Evolutionary conservation across 1,140 invertebrate species (phyloP).

Genomic region (Drosophila nebulosa): DNA sequence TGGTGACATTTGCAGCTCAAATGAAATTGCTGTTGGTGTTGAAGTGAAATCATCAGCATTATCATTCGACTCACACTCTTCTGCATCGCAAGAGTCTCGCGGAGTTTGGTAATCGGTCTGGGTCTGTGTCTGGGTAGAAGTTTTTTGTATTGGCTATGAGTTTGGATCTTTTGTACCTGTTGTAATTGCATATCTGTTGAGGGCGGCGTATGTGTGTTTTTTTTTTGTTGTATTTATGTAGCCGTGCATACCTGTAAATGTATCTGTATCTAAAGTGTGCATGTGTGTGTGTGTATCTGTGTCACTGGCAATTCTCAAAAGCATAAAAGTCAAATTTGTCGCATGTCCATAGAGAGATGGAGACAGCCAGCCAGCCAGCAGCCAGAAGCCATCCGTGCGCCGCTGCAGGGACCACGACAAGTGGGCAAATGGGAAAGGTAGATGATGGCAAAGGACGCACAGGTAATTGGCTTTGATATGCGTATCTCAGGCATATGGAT

Average conservation of each 20-base stretch:
- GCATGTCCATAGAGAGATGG: conserved; percentile 41
- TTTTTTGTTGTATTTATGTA: not conserved
- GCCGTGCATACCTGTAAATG: conserved; percentile 16
- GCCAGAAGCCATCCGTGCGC: conserved; percentile 32
- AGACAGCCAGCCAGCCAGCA: conserved; percentile 48
- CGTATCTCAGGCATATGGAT: conserved; percentile 62
- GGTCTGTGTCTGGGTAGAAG: not conserved
- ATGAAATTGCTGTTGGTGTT: not conserved
- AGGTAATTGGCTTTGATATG: conserved; percentile 70
- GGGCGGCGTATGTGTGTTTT: not conserved
- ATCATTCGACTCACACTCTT: not conserved
- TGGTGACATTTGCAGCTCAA: not conserved
- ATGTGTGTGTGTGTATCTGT: conserved; percentile 44
- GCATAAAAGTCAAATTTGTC: conserved; percentile 78
- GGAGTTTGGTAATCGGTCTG: not conserved
- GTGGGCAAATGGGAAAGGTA: not conserved
- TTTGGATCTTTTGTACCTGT: conserved; percentile 38
- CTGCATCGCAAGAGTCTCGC: not conserved
- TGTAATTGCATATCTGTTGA: conserved; percentile 67
- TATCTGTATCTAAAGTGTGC: not conserved
- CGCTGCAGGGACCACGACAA: conserved; percentile 45
- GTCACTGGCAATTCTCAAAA: conserved; percentile 75
- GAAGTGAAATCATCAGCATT: not conserved
- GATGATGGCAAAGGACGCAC: conserved; percentile 20
- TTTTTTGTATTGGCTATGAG: too few relatives aligned